Conservation (phyloP, 2,888 invertebrate species). For the Campopleginae sp. region DNA sequence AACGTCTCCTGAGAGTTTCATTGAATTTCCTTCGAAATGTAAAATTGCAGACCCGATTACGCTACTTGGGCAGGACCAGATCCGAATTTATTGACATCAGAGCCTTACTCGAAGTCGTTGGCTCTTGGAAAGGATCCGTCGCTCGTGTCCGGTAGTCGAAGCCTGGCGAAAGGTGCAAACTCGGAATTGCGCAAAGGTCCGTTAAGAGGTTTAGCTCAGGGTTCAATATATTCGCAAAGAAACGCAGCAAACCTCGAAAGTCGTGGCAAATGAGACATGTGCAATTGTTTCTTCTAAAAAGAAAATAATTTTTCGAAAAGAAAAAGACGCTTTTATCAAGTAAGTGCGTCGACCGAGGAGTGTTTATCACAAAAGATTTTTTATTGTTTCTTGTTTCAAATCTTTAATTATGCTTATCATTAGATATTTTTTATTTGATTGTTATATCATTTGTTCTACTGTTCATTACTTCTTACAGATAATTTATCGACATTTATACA, state of each 20-base stretch:
- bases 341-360: conserved; percentile 31
- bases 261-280: conserved; percentile 85
- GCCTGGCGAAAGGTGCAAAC: conserved; percentile 88
- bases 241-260: conserved; percentile 85
- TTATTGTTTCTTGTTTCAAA: conserved; percentile 42
- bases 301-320: conserved; percentile 1
- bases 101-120: conserved; percentile 73
- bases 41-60: conserved; percentile 89
- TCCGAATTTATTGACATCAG: conserved; percentile 85
- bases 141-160: conserved; percentile 78
- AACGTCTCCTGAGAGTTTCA: not conserved
- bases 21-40: not conserved
- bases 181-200: conserved; percentile 90
- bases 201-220: conserved; percentile 89
- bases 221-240: conserved; percentile 91
- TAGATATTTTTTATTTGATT: conserved; percentile 39
- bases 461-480: conserved; percentile 28
- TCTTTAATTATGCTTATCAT: conserved; percentile 33
- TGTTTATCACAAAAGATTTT: conserved; percentile 38
- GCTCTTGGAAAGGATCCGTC: conserved; percentile 86
- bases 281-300: conserved; percentile 79
- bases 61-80: conserved; percentile 94
- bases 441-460: conserved; percentile 36
- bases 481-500: conserved; percentile 41
- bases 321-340: conserved; percentile 11